Base-by-base conservation (phyloP, 2,797 vertebrate genomes). In the Myotis pilosus region DNA sequence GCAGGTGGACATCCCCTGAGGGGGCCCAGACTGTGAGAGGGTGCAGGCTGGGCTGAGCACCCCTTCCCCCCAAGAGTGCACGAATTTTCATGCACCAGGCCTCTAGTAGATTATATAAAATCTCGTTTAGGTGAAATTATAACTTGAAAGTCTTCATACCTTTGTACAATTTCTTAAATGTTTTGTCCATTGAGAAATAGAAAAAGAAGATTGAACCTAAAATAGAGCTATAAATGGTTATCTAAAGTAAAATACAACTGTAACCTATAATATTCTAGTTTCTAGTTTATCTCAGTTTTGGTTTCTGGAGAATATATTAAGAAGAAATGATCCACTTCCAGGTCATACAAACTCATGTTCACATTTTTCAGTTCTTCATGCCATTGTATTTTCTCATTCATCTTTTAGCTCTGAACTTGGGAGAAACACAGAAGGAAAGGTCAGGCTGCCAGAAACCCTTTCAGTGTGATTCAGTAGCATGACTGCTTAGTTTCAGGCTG, bases 401-500 rank as follows among this genome's bases (percentile, higher is more conserved):
- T 92, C 79, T 86, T 94, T 86, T 66, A 60, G 25, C 62, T 87
- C 8, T 88, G 69, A 66, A 41, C 22, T 78, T 83, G 41, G 44
- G n/a, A 41, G 51, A 92, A 55, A 28, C 36, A 72, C 49, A 47
- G n/a, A 22, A 89, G n/a, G 66, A 91, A 78, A 30, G 71, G 22
- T 22, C n/a, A 72, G 33, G 55, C 30, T 78, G 87, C 91, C 87
- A 96, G 87, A 62, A 87, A 38, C 13, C 78, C 22, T 11, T 75
- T 85, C 72, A 23, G 11, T 33, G 53, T 75, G 90, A 85, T 85
- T 92, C 83, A 89, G 90, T 64, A 92, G 68, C 49, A 49, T 22
- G 53, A 79, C 92, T 96, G 94, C 64, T 96, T 76, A 93, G n/a
- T 91, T 87, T 96, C 95, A 96, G 83, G 64, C 47, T 66, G 25